Conservation (phyloP, 2,113 vertebrate species). For the Willisornis vidua region DNA sequence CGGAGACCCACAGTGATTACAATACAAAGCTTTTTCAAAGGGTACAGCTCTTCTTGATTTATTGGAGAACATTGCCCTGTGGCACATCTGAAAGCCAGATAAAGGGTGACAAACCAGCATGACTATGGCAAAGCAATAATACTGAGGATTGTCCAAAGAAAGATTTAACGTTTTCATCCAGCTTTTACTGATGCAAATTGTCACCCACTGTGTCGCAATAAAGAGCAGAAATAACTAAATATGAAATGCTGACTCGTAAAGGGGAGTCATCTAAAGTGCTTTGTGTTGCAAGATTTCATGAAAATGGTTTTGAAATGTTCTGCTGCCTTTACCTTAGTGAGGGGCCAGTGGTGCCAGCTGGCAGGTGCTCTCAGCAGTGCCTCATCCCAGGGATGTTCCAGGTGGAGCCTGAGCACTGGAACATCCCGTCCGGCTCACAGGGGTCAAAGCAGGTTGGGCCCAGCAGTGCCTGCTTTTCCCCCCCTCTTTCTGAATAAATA, state of each 20-base stretch:
- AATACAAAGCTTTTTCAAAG: background rate
- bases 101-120: background rate
- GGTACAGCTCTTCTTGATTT: background rate
- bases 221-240: constrained; percentile 20
- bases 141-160: constrained; percentile 18
- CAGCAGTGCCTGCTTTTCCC: background rate
- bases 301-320: constrained; percentile 24
- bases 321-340: constrained; percentile 2
- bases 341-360: constrained; percentile 10
- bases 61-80: background rate
- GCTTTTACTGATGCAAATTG: constrained; percentile 15
- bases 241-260: background rate
- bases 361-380: background rate
- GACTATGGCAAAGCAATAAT: background rate
- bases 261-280: background rate
- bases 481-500: background rate
- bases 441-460: background rate
- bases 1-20: background rate
- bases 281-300: constrained; percentile 18
- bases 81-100: background rate
- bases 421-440: background rate
- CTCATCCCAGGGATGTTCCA: background rate
- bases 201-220: background rate
- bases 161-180: constrained; percentile 31
- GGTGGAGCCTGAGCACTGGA: background rate